Evolutionary conservation across 2,113 vertebrate species (phyloP).

Genomic region (Ariopsis seemanni): DNA sequence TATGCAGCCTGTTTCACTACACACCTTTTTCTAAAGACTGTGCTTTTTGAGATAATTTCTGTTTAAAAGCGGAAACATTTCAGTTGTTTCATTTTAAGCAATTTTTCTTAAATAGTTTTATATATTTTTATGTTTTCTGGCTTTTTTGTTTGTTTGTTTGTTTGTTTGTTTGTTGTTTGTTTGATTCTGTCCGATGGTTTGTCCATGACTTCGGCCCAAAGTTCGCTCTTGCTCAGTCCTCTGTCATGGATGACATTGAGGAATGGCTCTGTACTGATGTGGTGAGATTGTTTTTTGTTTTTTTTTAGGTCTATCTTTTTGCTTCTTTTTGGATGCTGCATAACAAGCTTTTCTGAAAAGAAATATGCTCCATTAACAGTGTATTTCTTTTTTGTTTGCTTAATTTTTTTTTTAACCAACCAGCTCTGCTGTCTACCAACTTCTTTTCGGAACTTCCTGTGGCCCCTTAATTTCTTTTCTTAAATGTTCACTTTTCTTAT

Average conservation of each 20-base stretch:
- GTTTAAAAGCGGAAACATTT: neutral
- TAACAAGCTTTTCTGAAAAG: conserved; percentile 32
- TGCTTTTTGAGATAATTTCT: neutral
- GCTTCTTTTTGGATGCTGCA: conserved; percentile 17
- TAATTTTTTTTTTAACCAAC: conserved; percentile 16
- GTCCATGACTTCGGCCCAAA: conserved; percentile 77
- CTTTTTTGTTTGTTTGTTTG: conserved; percentile 45
- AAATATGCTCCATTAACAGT: conserved; percentile 14
- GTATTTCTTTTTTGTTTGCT: conserved; percentile 39
- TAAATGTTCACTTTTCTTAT: neutral
- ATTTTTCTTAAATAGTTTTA: conserved; percentile 30
- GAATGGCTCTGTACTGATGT: conserved; percentile 98
- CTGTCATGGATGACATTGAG: conserved; percentile 99
- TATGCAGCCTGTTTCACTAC: neutral
- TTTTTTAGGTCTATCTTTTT: conserved; percentile 57
- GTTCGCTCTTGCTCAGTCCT: conserved; percentile 89
- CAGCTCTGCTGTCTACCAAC: conserved; percentile 4
- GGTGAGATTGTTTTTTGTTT: conserved; percentile 85
- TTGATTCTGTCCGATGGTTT: conserved; percentile 75
- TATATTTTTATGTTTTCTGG: conserved; percentile 50
- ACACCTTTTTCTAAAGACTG: neutral
- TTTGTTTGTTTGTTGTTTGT: conserved; percentile 70
- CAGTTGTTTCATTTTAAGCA: conserved; percentile 1
- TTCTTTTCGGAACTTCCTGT: conserved; percentile 5
- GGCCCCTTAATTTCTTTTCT: neutral